Evolutionary conservation across 2,888 invertebrate genomes (phyloP), one percentile per base, ranked within the genome.

Genomic region (Dasysyrphus tricinctus): DNA sequence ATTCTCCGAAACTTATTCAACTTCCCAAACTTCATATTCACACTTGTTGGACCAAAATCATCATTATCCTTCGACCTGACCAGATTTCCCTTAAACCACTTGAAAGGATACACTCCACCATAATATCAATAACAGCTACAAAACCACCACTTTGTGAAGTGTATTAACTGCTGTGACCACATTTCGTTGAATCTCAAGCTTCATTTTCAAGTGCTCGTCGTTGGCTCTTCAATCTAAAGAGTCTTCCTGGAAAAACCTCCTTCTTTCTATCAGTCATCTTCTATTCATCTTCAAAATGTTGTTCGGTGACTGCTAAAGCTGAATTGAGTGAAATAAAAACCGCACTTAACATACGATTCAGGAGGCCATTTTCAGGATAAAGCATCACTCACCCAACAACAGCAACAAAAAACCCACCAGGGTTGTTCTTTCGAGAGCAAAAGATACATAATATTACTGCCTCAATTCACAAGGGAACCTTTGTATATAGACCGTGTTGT

Each of bases 311-410:
- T 56, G 67, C 75, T 47, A 79, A 82, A 82, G 75, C 79, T 85
- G 73, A 80, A 86, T 86, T 77, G 69, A 80, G 61, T 86, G 82
- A 82, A 82, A 86, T 82, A 79, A 82, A 86, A 86, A 75, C 82
- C 82, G 59, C 86, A 82, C 86, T 86, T 78, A 78, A 82, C 82
- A 86, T 78, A 61, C 77, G 63, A 78, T 81, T 77, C 85, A 86
- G 78, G 69, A 75, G 81, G 81, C 85, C 85, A 86, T 86, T 86
- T 86, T 69, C 77, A 77, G 78, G 49, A 70, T 11, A 32, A 72
- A 57, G 72, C 70, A 80, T 70, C 65, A 67, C 70, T 75, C 74
- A 63, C n/a, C 37, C 7, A 47, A 47, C 19, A 34, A 47, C 2
- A 63, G 47, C 14, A 63, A 16, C 3, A 32, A 29, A 49, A 49